Evolutionary conservation across 1,140 invertebrate genomes (phyloP), one percentile per base, ranked within the genome.

Genomic region (Gryon sp.): DNA sequence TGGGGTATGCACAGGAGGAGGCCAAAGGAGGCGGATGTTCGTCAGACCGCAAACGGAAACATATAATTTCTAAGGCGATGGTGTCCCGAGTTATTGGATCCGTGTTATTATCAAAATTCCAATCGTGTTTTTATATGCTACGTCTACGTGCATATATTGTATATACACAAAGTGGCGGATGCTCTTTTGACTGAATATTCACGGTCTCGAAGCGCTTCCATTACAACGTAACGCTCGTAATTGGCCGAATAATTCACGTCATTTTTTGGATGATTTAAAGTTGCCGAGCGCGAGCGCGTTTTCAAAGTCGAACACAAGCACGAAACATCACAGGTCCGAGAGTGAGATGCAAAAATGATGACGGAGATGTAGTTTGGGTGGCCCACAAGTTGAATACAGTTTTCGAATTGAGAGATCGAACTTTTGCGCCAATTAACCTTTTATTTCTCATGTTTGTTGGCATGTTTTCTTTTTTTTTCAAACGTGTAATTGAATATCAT

Each of bases 31-130:
- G 45, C 53, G 65, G 65, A 69, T 59, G 53, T 59, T 50, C 41
- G 32, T 57, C 50, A 48, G 52, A 11, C 28, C 26, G 19, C 32
- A 69, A 69, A 69, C 53, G 45, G 53, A 59, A 59, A 69, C 65
- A 43, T 69, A 50, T 69, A 69, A 69, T 69, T 69, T 59, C 24
- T 52, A 34, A 69, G 53, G 45, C 53, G 43, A 36, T 52, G 38
- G 48, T 36, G 57, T 72, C 48, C 48, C 48, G 57, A 12, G 20
- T 55, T 53, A 72, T 72, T 40, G 34, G 55, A 72, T 53, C 40
- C 46, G 48, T 53, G 46, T 72, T 62, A 72, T 62, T 62, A 62
- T 45, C 68, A 32, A 62, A 72, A 72, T 55, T 62, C 38, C 48
- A 62, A 62, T 72, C 55, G 38, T 38, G 55, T 45, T 62, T 62